These are phyloP conservation scores for Diarsia brunnea DNA, from an alignment of 2,888 invertebrate genomes.

Conservation along the genomic window DNA sequence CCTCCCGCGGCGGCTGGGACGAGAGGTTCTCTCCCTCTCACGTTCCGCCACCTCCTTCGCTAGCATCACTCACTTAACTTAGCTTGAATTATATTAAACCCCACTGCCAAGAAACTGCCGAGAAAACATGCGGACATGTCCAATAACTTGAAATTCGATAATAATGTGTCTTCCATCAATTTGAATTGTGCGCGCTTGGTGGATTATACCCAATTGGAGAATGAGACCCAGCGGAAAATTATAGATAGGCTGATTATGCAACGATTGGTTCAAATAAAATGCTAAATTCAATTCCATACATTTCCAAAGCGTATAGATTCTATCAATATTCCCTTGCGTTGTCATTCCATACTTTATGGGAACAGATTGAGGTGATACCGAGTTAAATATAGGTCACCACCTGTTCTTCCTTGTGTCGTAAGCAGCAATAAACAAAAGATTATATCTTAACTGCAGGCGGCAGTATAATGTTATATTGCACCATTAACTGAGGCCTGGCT, in stretches of 20 bases:
- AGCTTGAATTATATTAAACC: too few relatives aligned
- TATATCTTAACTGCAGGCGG: slow-evolving; percentile 41
- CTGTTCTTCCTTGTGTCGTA: slow-evolving; percentile 48
- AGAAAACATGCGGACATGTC: too few relatives aligned
- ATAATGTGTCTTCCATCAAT: neutral
- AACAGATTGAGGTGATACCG: slow-evolving; percentile 19
- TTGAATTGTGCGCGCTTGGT: neutral
- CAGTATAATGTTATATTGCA: slow-evolving; percentile 53
- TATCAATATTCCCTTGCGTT: slow-evolving; percentile 5
- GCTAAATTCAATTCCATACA: neutral
- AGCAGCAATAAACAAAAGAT: slow-evolving; percentile 43
- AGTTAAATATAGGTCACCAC: slow-evolving; percentile 52
- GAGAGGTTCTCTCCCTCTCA: too few relatives aligned
- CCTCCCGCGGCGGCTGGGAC: too few relatives aligned
- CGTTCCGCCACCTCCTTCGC: too few relatives aligned
- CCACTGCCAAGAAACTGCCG: too few relatives aligned
- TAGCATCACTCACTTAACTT: too few relatives aligned
- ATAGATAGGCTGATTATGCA: neutral
- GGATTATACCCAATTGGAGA: neutral
- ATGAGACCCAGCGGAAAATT: neutral
- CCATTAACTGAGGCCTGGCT: slow-evolving; percentile 21
- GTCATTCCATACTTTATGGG: slow-evolving; percentile 23
- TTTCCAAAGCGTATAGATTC: neutral
- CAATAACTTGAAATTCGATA: too few relatives aligned
- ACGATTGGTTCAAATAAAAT: neutral